Conservation (phyloP, 2,888 invertebrate genomes). For the Lepidonotus clava region DNA sequence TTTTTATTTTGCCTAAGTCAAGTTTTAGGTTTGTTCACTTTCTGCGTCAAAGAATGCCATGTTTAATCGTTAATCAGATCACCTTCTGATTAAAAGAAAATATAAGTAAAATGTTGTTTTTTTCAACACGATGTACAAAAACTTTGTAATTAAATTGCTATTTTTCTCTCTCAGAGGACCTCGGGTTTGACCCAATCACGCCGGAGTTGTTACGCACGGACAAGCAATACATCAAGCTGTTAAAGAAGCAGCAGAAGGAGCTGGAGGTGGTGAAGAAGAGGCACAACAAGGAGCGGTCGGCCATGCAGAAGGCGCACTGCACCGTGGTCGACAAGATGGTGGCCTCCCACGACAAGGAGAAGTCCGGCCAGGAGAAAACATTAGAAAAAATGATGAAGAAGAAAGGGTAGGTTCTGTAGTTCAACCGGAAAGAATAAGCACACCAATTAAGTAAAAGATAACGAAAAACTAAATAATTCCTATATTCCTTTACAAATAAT, state of each 20-base stretch:
- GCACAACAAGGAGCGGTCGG: slow-evolving; percentile 94
- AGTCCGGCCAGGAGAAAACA: slow-evolving; percentile 75
- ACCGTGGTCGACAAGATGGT: slow-evolving; percentile 94
- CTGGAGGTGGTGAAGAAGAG: slow-evolving; percentile 92
- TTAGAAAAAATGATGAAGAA: slow-evolving; percentile 88
- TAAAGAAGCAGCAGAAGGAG: slow-evolving; percentile 97
- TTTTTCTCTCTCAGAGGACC: slow-evolving; percentile 68
- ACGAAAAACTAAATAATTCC: too few relatives aligned
- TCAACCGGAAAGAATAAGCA: too few relatives aligned
- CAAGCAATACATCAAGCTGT: slow-evolving; percentile 85
- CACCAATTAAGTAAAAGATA: too few relatives aligned
- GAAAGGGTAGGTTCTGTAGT: slow-evolving; percentile 82
- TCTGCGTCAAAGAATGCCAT: too few relatives aligned
- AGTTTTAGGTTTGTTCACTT: too few relatives aligned
- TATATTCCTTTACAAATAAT: too few relatives aligned
- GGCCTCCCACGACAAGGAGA: slow-evolving; percentile 81
- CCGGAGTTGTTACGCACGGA: slow-evolving; percentile 76
- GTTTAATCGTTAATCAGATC: too few relatives aligned
- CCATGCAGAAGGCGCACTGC: slow-evolving; percentile 91
- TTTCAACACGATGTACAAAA: too few relatives aligned
- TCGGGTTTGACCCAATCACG: slow-evolving; percentile 76
- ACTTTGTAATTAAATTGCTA: not conserved
- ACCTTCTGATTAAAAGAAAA: too few relatives aligned
- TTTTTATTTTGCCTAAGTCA: too few relatives aligned
- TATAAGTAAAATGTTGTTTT: too few relatives aligned